Evolutionary conservation across 2,888 invertebrate genomes (phyloP).

Genomic region (Agrotis exclamationis): DNA sequence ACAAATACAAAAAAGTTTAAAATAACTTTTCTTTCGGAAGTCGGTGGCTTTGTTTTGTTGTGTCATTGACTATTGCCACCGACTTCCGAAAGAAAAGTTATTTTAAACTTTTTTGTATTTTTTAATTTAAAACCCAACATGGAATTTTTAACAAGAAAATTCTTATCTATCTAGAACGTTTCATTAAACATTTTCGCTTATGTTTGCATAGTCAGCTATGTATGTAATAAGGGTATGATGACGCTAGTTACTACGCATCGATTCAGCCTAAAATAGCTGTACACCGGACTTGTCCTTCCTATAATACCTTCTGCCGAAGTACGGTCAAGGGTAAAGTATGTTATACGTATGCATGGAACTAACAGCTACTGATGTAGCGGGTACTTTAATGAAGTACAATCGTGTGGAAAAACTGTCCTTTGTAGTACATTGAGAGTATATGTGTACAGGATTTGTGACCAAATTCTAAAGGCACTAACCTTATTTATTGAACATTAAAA

Average conservation of each 20-base stretch:
- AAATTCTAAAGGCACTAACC: background rate
- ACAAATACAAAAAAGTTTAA: too few species aligned
- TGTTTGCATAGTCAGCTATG: background rate
- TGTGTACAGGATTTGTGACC: too few species aligned
- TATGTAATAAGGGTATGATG: constrained; percentile 2
- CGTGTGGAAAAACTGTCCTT: background rate
- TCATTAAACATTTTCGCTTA: background rate
- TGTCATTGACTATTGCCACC: too few species aligned
- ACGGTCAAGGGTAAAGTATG: constrained; percentile 26
- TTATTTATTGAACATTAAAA: too few species aligned
- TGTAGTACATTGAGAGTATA: background rate
- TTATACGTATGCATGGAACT: background rate
- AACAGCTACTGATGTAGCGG: background rate
- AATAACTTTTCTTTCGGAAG: too few species aligned
- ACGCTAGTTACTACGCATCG: constrained; percentile 16
- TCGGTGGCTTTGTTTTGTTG: too few species aligned
- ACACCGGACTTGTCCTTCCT: constrained; percentile 33
- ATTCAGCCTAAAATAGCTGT: constrained; percentile 45
- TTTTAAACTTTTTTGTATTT: too few species aligned
- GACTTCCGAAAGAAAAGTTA: too few species aligned
- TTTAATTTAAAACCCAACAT: too few species aligned
- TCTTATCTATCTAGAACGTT: too few species aligned
- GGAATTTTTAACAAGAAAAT: too few species aligned
- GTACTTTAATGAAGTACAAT: background rate
- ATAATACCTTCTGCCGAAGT: constrained; percentile 33